Conservation (phyloP, 2,888 invertebrate species). For the Prionchulus punctatus region DNA sequence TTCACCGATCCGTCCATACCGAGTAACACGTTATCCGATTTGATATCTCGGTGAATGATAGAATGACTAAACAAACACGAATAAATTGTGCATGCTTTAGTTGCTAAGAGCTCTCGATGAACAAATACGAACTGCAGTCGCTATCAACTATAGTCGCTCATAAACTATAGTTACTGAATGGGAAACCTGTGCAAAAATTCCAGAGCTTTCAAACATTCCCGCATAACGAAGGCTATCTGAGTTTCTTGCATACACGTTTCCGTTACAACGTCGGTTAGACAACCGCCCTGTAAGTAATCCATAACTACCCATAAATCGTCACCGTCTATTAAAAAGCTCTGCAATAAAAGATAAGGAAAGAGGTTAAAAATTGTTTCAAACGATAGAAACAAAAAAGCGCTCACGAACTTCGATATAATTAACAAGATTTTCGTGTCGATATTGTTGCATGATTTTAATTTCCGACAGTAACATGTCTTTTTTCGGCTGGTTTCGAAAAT, state of each 20-base stretch:
- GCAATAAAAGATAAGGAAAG: background rate
- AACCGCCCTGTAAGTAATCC: constrained; percentile 85
- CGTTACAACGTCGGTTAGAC: constrained; percentile 86
- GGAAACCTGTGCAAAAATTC: constrained; percentile 57
- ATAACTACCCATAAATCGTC: constrained; percentile 90
- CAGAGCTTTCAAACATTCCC: constrained; percentile 67
- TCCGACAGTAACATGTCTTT: constrained; percentile 89
- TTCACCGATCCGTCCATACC: constrained; percentile 51
- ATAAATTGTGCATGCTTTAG: too few species aligned
- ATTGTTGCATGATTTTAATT: constrained; percentile 68
- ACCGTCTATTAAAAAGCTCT: constrained; percentile 37
- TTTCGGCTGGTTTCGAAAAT: constrained; percentile 78
- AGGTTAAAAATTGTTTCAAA: background rate
- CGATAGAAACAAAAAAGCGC: too few species aligned
- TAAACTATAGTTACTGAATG: too few species aligned
- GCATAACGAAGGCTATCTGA: constrained; percentile 84
- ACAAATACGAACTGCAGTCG: too few species aligned
- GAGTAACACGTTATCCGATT: constrained; percentile 86
- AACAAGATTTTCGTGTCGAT: constrained; percentile 81
- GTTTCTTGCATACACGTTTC: constrained; percentile 91
- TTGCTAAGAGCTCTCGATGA: too few species aligned
- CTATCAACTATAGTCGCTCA: too few species aligned
- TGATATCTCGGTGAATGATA: constrained; percentile 84
- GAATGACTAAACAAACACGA: too few species aligned
- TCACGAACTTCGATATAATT: constrained; percentile 69